Conservation (phyloP, 1,140 invertebrate genomes). For the Carposina sasakii region DNA sequence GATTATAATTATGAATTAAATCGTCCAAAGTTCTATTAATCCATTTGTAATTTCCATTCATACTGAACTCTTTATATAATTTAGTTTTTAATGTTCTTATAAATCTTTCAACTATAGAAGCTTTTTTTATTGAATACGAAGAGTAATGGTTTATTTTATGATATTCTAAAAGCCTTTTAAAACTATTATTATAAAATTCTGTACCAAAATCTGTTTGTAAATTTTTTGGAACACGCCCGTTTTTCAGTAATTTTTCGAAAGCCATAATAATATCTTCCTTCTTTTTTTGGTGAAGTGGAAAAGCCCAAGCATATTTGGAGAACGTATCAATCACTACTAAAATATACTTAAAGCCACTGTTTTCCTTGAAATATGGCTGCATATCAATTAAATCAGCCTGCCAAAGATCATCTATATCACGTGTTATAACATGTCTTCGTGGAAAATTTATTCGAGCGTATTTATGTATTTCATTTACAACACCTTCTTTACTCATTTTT, state of each 20-base stretch:
- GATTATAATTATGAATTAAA: constrained; percentile 58
- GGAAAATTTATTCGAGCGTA: neutral
- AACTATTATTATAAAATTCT: constrained; percentile 57
- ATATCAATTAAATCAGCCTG: constrained; percentile 11
- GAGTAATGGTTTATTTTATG: no score
- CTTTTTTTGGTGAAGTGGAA: constrained; percentile 64
- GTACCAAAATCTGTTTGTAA: constrained; percentile 61
- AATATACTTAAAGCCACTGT: constrained; percentile 60
- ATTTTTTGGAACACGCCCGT: constrained; percentile 41
- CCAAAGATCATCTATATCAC: constrained; percentile 12
- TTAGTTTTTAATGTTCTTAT: constrained; percentile 63
- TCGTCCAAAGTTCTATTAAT: constrained; percentile 39
- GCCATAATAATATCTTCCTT: constrained; percentile 32
- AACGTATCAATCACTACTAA: constrained; percentile 66
- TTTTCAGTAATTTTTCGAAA: constrained; percentile 26
- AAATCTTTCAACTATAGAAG: constrained; percentile 62
- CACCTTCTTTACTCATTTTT: neutral
- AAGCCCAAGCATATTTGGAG: constrained; percentile 63
- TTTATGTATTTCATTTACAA: constrained; percentile 13
- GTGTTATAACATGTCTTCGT: neutral
- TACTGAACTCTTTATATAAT: constrained; percentile 62
- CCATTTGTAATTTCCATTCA: constrained; percentile 53
- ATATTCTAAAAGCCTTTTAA: no score
- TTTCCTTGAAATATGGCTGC: constrained; percentile 32
- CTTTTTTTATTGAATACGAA: constrained; percentile 60